These are phyloP conservation scores for Hemaris fuciformis DNA, from an alignment of 2,888 invertebrate species.

Conservation along the genomic window DNA sequence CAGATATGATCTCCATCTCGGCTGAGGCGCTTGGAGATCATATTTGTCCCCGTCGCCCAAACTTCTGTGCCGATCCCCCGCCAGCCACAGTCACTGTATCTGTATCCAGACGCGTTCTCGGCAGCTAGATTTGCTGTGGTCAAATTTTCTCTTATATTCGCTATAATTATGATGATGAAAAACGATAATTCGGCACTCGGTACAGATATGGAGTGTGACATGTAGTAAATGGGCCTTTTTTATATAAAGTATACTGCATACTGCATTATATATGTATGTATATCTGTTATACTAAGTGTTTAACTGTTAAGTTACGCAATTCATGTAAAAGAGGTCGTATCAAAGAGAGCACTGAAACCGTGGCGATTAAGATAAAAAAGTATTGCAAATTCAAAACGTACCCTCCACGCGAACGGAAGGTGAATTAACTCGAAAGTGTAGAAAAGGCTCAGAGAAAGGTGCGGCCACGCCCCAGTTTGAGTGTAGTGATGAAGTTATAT, in stretches of 20 bases:
- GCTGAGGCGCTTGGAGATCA: constrained; percentile 42
- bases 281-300: constrained; percentile 6
- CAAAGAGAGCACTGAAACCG: neutral
- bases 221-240: constrained; percentile 55
- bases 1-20: constrained; percentile 54
- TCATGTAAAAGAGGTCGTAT: neutral
- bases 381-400: neutral
- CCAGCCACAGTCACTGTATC: constrained; percentile 63
- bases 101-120: constrained; percentile 66
- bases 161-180: constrained; percentile 22
- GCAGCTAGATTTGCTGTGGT: constrained; percentile 56
- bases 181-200: constrained; percentile 38
- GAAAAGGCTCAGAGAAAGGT: constrained; percentile 38
- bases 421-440: constrained; percentile 23
- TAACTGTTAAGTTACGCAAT: constrained; percentile 2
- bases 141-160: constrained; percentile 74
- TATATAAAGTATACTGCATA: constrained; percentile 27
- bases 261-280: constrained; percentile 10
- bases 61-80: constrained; percentile 48
- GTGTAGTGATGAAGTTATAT: constrained; percentile 4
- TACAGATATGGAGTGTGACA: constrained; percentile 77
- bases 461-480: constrained; percentile 2
- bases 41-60: constrained; percentile 42
- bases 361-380: neutral
- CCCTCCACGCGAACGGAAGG: neutral